Base-by-base conservation (phyloP, 1,140 invertebrate species). In the Bursaphelenchus mucronatus region DNA sequence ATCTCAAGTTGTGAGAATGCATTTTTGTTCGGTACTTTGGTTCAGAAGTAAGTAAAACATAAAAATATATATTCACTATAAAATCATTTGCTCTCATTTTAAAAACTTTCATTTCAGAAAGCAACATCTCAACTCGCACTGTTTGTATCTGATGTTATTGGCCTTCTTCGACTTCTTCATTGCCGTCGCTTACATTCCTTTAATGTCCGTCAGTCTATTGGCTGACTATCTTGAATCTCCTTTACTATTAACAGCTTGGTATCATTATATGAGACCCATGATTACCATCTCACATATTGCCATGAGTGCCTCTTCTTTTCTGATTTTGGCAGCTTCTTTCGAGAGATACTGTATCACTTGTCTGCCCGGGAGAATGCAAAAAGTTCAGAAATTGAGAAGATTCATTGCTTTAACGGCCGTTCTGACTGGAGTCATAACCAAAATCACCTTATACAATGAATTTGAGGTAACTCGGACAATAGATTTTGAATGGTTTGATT, bases 271-370 rank as follows among this genome's bases (percentile, higher is more conserved):
- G 17, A 17, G 61, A 63, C 76, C 74, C 5, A 69, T 79, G 62
- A 79, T 77, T 54, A 77, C 76, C 11, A 64, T 79, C 49, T 77
- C 74, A 13, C 75, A 77, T 63, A 71, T 79, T 15, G 74, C 74
- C 10, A 77, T 77, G 70, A 74, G 76, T 0, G 59, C 76, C 13
- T 76, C 74, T 13, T 64, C 76, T 8, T 77, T 79, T 57, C 62
- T 77, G 40, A 77, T 77, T 55, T 53, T 76, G 10, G 75, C 76
- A 8, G 75, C 75, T 39, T 62, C 53, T n/a, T 76, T 78, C 47
- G 75, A 77, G 53, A 45, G 75, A 45, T 77, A 77, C 45, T 57
- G 61, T 17, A 68, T 76, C 39, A 77, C 75, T 21, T 68, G 49
- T 41, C 56, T 58, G 50, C 67, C 76, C 6, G 53, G 43, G 11